Base-by-base conservation (phyloP, 2,797 vertebrate species). In the Poeciliopsis turneri region DNA sequence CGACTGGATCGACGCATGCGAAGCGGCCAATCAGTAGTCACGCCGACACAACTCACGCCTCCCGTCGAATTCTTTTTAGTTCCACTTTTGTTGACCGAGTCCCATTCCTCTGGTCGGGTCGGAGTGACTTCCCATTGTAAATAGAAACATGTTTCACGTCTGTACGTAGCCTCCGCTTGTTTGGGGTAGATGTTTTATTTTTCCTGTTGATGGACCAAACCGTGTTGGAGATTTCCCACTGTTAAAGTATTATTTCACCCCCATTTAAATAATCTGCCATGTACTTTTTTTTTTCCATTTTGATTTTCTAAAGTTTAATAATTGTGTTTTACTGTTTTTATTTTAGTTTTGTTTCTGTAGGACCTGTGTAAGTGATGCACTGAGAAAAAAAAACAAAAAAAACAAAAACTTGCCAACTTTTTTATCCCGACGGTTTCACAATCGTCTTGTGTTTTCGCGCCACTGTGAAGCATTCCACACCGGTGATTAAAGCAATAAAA, bases 1-100 rank as follows among this genome's bases (percentile, higher is more conserved):
- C 0, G 98, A 98, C 68, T 99, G 98, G 98, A 99, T 99, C 77
- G 98, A 99, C 0, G 98, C 98, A 81, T 98, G 98, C 25, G 98
- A 99, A 93, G 97, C 97, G 6, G 97, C 98, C 83, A 98, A 98
- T 93, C 97, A 98, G 88, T 99, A 97, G 93, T 91, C 33, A 41
- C 18, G n/a, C 69, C 25, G 53, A 51, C 12, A 36, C 33, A 41
- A 75, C 64, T 68, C 83, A 30, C 53, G 28, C 75, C 66, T 68
- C 70, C 70, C 57, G 23, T 39, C 75, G 57, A 16, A 12, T 8
- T 57, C 25, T 70, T 51, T 23, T 53, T 25, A 9, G 55, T 78
- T 79, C 68, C 20, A 46, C 12, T 30, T 45, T 64, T 16, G 33
- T 59, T 4, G 70, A 82, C 49, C 25, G 5, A 16, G 39, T 78